A percentile compares a stretch with the other conserved stretches of the same genome.
Conservation (phyloP, 2,113 vertebrate species). For the Australoheros scitulus region DNA sequence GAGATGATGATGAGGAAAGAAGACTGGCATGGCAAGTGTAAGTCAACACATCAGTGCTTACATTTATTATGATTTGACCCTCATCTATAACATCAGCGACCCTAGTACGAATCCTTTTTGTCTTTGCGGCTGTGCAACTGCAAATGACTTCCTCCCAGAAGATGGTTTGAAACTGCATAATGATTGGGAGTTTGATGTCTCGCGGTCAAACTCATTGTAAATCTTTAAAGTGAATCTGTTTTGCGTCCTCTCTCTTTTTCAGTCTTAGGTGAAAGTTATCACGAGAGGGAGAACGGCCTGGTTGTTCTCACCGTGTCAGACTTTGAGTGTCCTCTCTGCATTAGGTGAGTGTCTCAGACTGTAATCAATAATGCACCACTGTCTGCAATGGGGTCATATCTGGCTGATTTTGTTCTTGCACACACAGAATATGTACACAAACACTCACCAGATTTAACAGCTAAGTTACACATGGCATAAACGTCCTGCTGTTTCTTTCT, state of each 20-base stretch:
- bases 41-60: not conserved
- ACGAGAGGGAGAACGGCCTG: conserved; percentile 51
- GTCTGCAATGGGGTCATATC: not conserved
- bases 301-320: conserved; percentile 82
- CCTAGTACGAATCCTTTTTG: not conserved
- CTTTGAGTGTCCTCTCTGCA: conserved; percentile 91
- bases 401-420: not conserved
- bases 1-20: conserved; percentile 78
- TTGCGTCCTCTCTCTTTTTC: not conserved
- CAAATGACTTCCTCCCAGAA: not conserved
- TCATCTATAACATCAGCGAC: not conserved
- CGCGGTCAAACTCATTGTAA: not conserved
- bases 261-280: conserved; percentile 52
- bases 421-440: not conserved
- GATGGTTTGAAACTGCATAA: conserved; percentile 31
- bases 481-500: not conserved
- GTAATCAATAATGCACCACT: conserved; percentile 18
- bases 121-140: not conserved
- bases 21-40: conserved; percentile 64
- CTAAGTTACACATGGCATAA: not conserved
- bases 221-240: not conserved
- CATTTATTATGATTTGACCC: not conserved
- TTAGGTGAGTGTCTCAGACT: conserved; percentile 79
- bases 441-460: not conserved
- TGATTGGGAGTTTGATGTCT: not conserved